Evolutionary conservation across 2,888 invertebrate genomes (phyloP).

Genomic region (Plagiodera versicolora): DNA sequence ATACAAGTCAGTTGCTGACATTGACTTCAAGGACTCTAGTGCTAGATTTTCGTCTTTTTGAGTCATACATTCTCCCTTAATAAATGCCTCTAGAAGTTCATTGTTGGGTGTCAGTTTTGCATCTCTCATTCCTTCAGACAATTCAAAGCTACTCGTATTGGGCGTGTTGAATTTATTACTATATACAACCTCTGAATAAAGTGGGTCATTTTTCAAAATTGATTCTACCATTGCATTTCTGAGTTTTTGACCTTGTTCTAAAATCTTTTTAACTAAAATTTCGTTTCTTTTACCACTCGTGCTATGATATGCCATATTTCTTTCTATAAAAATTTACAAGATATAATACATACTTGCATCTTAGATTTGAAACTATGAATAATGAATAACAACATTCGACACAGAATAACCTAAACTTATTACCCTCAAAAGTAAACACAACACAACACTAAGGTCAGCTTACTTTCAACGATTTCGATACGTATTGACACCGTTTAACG

Average conservation of each 20-base stretch:
- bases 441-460: too few relatives aligned
- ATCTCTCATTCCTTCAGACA: slow-evolving; percentile 6
- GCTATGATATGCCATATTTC: not conserved
- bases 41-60: slow-evolving; percentile 51
- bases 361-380: not conserved
- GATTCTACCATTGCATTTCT: slow-evolving; percentile 52
- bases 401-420: too few relatives aligned
- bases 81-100: slow-evolving; percentile 45
- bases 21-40: slow-evolving; percentile 51
- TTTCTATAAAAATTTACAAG: not conserved
- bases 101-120: slow-evolving; percentile 26
- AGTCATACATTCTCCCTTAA: slow-evolving; percentile 53
- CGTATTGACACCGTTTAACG: too few relatives aligned
- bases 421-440: too few relatives aligned
- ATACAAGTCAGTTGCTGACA: slow-evolving; percentile 51
- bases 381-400: not conserved
- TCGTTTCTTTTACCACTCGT: slow-evolving; percentile 19
- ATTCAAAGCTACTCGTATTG: slow-evolving; percentile 15
- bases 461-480: too few relatives aligned
- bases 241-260: slow-evolving; percentile 49
- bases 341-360: not conserved
- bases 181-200: slow-evolving; percentile 41
- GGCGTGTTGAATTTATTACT: slow-evolving; percentile 35
- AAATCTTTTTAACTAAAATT: slow-evolving; percentile 38
- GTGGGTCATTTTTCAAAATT: slow-evolving; percentile 52